Evolutionary conservation across 2,888 invertebrate genomes (phyloP).

Genomic region (Panopea generosa): DNA sequence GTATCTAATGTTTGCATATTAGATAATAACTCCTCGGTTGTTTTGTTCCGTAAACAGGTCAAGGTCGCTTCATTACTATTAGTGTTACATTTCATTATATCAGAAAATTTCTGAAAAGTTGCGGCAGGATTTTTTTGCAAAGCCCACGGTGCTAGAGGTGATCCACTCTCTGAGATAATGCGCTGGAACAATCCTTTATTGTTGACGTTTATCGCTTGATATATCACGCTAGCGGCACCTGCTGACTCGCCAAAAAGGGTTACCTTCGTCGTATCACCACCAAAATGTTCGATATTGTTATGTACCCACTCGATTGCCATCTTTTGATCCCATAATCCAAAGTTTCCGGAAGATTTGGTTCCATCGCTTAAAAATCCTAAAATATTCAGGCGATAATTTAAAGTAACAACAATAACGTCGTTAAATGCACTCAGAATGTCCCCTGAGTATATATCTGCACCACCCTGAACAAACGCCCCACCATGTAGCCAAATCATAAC

Average conservation of each 20-base stretch:
- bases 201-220: slow-evolving; percentile 69
- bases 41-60: slow-evolving; percentile 56
- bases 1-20: slow-evolving; percentile 85
- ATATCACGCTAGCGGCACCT: slow-evolving; percentile 68
- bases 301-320: slow-evolving; percentile 96
- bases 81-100: slow-evolving; percentile 51
- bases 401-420: slow-evolving; percentile 96
- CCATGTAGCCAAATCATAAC: slow-evolving; percentile 97
- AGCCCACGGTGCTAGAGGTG: slow-evolving; percentile 44
- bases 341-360: slow-evolving; percentile 89
- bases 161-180: slow-evolving; percentile 73
- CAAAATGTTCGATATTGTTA: slow-evolving; percentile 90
- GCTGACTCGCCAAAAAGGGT: slow-evolving; percentile 79
- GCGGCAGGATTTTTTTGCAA: slow-evolving; percentile 47
- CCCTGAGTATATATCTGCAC: slow-evolving; percentile 87
- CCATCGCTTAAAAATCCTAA: slow-evolving; percentile 94
- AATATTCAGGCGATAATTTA: slow-evolving; percentile 95
- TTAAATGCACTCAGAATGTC: slow-evolving; percentile 93
- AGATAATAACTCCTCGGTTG: slow-evolving; percentile 41
- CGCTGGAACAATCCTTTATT: slow-evolving; percentile 64
- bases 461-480: slow-evolving; percentile 96
- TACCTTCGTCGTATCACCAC: slow-evolving; percentile 70
- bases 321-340: slow-evolving; percentile 97
- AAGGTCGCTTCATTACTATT: slow-evolving; percentile 32
- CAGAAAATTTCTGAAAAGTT: slow-evolving; percentile 90